A percentile compares a stretch with the other conserved stretches of the same genome.
Evolutionary conservation across 1,140 invertebrate species (phyloP).

Genomic region (Micrasema longulum): DNA sequence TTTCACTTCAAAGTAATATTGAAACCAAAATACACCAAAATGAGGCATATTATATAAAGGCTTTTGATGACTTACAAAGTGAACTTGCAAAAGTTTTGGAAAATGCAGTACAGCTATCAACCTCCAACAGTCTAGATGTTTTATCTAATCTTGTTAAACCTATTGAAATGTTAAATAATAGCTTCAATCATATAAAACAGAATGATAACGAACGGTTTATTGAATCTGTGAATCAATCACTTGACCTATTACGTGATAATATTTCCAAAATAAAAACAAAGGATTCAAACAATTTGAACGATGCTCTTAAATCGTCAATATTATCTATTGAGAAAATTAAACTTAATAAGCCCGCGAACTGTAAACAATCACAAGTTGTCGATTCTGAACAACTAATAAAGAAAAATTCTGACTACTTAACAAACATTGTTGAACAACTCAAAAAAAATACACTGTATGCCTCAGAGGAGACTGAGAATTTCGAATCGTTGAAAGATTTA

Average conservation of each 20-base stretch:
- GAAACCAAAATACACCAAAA: slow-evolving; percentile 1
- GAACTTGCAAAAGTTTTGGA: slow-evolving; percentile 64
- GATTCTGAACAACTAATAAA: slow-evolving; percentile 3
- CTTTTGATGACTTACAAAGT: slow-evolving; percentile 54
- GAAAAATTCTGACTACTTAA: slow-evolving; percentile 20
- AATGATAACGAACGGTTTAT: slow-evolving; percentile 32
- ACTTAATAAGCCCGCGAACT: background rate
- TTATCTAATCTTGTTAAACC: slow-evolving; percentile 40
- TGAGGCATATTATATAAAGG: background rate
- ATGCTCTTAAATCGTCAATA: slow-evolving; percentile 18
- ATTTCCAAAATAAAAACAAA: slow-evolving; percentile 23
- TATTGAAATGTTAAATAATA: slow-evolving; percentile 46
- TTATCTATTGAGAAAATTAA: slow-evolving; percentile 26
- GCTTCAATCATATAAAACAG: slow-evolving; percentile 28
- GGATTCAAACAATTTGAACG: slow-evolving; percentile 26
- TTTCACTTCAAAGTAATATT: slow-evolving; percentile 63
- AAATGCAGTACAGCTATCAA: slow-evolving; percentile 59
- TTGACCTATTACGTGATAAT: slow-evolving; percentile 36
- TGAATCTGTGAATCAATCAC: slow-evolving; percentile 10
- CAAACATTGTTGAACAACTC: slow-evolving; percentile 43
- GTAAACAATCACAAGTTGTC: background rate
- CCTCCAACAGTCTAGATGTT: slow-evolving; percentile 35
- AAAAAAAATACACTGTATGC: slow-evolving; percentile 21
- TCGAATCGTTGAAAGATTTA: slow-evolving; percentile 48
- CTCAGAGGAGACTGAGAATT: slow-evolving; percentile 34